phyloP scores from a whole-genome alignment of 2,888 invertebrate species.

The Tanypteryx hageni region DNA sequence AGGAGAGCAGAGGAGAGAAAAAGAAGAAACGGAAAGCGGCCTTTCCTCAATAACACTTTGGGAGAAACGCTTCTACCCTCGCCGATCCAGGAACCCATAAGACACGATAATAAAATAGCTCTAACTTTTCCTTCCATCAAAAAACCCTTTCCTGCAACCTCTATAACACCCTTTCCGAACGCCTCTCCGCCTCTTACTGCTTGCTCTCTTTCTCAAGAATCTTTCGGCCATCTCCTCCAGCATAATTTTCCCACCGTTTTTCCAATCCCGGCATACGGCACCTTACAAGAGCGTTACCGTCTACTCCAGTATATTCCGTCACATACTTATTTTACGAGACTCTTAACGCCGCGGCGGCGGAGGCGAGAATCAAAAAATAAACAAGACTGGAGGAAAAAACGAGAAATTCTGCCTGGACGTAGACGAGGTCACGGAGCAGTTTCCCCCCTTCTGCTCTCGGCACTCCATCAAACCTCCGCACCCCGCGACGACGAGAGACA shows the following conservation, averaged over 20 bases:
- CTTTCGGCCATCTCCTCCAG: not conserved
- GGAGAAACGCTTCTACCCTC: not conserved
- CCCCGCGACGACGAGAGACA: not conserved
- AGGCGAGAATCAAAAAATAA: too few relatives aligned
- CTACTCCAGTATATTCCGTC: not conserved
- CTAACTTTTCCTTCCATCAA: slow-evolving; percentile 49
- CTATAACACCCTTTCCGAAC: not conserved
- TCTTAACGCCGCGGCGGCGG: not conserved
- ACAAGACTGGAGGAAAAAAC: too few relatives aligned
- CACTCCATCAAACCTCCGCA: not conserved
- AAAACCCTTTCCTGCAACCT: not conserved
- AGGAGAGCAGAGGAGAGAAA: too few relatives aligned
- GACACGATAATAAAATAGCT: slow-evolving; percentile 39
- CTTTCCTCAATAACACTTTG: not conserved
- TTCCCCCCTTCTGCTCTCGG: too few relatives aligned
- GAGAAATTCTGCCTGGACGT: too few relatives aligned
- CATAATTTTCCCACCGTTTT: slow-evolving; percentile 9
- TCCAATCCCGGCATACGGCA: not conserved
- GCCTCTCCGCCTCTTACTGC: not conserved
- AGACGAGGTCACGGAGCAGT: too few relatives aligned
- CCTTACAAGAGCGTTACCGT: not conserved
- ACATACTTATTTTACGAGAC: slow-evolving; percentile 20
- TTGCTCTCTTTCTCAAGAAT: not conserved
- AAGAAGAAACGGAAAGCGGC: not conserved
- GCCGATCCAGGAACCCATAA: slow-evolving; percentile 27